These are phyloP conservation scores for Epirrhoe tristata DNA, from an alignment of 2,888 invertebrate species.

Conservation along the genomic window DNA sequence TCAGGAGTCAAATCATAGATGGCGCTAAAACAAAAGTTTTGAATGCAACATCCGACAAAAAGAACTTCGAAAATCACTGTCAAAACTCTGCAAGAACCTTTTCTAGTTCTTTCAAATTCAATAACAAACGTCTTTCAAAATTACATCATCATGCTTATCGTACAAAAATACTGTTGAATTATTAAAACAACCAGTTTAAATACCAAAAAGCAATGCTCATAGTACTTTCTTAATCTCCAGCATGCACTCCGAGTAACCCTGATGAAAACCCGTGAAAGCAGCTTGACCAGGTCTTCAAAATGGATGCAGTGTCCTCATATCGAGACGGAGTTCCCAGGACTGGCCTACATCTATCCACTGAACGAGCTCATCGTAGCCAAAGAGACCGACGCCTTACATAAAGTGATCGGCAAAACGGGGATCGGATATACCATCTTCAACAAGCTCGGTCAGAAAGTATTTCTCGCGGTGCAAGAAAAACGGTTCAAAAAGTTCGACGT, in stretches of 20 bases:
- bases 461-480: slow-evolving; percentile 58
- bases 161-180: neutral
- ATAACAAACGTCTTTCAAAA: neutral
- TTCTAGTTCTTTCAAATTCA: neutral
- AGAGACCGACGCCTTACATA: slow-evolving; percentile 57
- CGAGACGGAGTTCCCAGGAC: slow-evolving; percentile 55
- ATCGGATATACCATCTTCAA: slow-evolving; percentile 66
- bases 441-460: slow-evolving; percentile 63
- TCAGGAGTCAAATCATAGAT: slow-evolving; percentile 10
- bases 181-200: neutral
- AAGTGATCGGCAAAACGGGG: slow-evolving; percentile 53
- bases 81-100: neutral
- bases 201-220: neutral
- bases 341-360: slow-evolving; percentile 60
- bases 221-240: neutral
- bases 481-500: slow-evolving; percentile 50
- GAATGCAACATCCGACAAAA: neutral
- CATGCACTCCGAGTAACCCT: slow-evolving; percentile 32
- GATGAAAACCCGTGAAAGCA: slow-evolving; percentile 48
- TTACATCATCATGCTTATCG: neutral
- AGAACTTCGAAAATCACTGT: neutral
- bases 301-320: slow-evolving; percentile 70
- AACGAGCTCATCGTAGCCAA: slow-evolving; percentile 58
- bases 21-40: slow-evolving; percentile 6
- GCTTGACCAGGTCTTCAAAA: slow-evolving; percentile 32